Conservation (phyloP, 2,113 vertebrate species). For the Antidorcas marsupialis region DNA sequence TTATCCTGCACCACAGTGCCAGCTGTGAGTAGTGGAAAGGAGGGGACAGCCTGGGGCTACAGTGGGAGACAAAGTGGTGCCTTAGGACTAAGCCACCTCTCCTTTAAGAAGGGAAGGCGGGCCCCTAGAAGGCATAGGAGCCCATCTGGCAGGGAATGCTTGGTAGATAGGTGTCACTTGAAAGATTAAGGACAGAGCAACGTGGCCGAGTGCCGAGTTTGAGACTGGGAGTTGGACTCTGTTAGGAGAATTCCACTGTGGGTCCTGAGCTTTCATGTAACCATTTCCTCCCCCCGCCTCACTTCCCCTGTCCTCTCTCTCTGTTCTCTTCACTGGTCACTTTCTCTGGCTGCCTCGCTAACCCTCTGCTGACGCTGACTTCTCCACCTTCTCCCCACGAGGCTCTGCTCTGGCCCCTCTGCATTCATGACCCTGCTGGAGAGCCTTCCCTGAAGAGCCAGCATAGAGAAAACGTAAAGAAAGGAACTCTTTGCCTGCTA, state of each 20-base stretch:
- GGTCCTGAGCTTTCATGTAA: not conserved
- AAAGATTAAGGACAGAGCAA: not conserved
- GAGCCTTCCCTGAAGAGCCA: not conserved
- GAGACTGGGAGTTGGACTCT: too few relatives aligned
- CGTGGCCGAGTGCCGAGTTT: not conserved
- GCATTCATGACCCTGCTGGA: not conserved
- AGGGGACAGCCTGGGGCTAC: not conserved
- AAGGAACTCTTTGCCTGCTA: not conserved
- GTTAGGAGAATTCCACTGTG: not conserved
- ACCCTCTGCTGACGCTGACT: not conserved
- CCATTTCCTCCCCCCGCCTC: not conserved
- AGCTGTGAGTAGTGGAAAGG: not conserved
- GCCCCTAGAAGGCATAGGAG: not conserved
- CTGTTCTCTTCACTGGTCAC: too few relatives aligned
- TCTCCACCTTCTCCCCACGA: not conserved
- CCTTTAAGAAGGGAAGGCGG: too few relatives aligned
- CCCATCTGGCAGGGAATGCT: not conserved
- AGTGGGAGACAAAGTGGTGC: rapidly evolving
- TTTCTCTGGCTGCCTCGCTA: not conserved
- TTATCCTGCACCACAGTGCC: not conserved
- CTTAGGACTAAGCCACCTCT: not conserved
- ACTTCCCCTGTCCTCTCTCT: not conserved
- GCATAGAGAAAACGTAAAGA: not conserved
- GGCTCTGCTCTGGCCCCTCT: too few relatives aligned
- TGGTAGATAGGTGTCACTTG: too few relatives aligned